phyloP scores from a whole-genome alignment of 2,797 vertebrate species.

The Spea hammondii region DNA sequence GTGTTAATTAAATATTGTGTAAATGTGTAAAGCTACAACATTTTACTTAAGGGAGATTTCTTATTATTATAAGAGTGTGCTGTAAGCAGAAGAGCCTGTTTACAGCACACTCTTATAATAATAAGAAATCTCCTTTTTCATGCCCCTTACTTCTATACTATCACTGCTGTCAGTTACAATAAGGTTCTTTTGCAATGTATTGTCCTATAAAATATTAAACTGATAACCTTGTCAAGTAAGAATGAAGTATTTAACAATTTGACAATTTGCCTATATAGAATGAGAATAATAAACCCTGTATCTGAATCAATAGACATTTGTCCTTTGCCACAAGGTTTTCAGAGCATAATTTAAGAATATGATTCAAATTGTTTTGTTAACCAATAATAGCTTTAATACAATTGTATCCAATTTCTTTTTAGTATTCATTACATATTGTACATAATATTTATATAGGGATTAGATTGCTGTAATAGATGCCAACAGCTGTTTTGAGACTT shows the following conservation, averaged over 20 bases:
- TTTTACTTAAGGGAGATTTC: neutral
- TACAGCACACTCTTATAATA: neutral
- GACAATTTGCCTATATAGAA: neutral
- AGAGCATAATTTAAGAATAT: neutral
- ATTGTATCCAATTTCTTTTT: neutral
- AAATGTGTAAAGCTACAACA: too few species aligned
- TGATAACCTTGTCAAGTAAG: slow-evolving; percentile 36
- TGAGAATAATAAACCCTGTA: slow-evolving; percentile 21
- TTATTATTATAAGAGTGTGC: neutral
- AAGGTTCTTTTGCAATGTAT: neutral
- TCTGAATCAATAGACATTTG: slow-evolving; percentile 8
- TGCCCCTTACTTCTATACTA: neutral
- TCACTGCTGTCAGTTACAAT: neutral
- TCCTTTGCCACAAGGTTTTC: slow-evolving; percentile 20
- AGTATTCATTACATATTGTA: neutral
- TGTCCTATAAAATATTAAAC: neutral
- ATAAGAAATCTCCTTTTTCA: neutral
- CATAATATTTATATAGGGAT: neutral
- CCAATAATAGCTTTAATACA: neutral
- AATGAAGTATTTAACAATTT: slow-evolving; percentile 22
- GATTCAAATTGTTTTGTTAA: slow-evolving; percentile 20
- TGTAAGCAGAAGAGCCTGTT: neutral
- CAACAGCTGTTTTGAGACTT: too few species aligned
- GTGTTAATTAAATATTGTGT: too few species aligned
- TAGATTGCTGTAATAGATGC: too few species aligned